Evolutionary conservation across 2,797 vertebrate species (phyloP).

Genomic region (Phataginus tricuspis): DNA sequence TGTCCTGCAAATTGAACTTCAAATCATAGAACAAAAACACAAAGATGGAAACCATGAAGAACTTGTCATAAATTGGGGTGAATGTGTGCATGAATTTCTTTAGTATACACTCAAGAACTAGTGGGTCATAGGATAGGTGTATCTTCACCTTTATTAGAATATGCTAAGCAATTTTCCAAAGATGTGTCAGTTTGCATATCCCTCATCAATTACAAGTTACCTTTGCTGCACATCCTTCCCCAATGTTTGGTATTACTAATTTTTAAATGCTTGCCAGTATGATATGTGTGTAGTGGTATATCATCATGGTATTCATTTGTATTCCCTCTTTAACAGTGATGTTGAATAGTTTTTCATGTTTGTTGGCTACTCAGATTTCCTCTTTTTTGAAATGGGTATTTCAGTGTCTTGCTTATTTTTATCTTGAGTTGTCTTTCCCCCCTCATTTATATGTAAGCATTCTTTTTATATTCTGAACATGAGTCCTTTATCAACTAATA

Average conservation of each 20-base stretch:
- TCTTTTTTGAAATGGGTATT: background rate
- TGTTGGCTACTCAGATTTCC: background rate
- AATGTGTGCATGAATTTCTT: background rate
- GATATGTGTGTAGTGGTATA: background rate
- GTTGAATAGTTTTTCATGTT: background rate
- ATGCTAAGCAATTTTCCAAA: background rate
- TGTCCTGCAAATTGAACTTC: background rate
- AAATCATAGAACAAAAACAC: background rate
- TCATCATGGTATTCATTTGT: background rate
- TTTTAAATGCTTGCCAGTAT: constrained; percentile 11
- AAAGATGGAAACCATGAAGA: background rate
- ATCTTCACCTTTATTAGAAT: constrained; percentile 14
- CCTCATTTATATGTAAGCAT: background rate
- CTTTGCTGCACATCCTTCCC: background rate
- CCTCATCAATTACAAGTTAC: background rate
- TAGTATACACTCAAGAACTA: background rate
- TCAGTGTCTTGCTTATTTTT: background rate
- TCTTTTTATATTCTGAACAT: background rate
- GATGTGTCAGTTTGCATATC: background rate
- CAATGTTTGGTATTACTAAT: background rate
- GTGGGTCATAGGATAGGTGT: background rate
- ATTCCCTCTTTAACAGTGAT: background rate
- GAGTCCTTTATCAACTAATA: background rate
- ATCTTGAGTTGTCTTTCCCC: background rate
- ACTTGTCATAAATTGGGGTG: background rate